Conservation (phyloP, 1,140 invertebrate species). For the Aphelenchoides fujianensis region DNA sequence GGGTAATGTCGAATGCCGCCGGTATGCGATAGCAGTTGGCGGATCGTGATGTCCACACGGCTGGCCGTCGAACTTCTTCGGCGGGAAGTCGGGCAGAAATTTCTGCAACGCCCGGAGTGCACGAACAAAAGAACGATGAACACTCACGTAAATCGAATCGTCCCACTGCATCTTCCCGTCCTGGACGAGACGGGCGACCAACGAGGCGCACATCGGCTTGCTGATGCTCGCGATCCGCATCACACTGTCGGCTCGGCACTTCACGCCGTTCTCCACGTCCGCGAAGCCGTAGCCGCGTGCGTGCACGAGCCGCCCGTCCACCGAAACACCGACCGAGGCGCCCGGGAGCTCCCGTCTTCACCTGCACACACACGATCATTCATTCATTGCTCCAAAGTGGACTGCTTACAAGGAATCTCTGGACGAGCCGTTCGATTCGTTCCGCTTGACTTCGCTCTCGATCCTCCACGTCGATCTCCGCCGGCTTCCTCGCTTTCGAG, state of each 20-base stretch:
- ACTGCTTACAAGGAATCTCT: neutral
- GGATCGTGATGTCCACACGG: constrained; percentile 58
- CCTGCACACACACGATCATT: too few species aligned
- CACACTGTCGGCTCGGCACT: constrained; percentile 66
- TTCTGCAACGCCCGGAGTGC: constrained; percentile 33
- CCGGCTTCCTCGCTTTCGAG: neutral
- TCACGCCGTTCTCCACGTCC: constrained; percentile 68
- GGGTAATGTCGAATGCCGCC: constrained; percentile 53
- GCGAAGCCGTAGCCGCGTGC: constrained; percentile 68
- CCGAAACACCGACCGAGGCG: constrained; percentile 66
- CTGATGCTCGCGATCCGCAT: constrained; percentile 71
- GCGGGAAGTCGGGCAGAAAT: constrained; percentile 66
- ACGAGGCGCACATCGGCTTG: constrained; percentile 68
- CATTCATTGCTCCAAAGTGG: too few species aligned
- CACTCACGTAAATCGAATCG: constrained; percentile 65
- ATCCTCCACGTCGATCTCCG: neutral
- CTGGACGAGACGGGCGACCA: constrained; percentile 68
- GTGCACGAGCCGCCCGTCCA: constrained; percentile 67
- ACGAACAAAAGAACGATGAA: neutral
- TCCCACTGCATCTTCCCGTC: constrained; percentile 68
- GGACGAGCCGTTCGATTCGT: too few species aligned
- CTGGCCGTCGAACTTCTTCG: constrained; percentile 65
- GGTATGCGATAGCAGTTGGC: constrained; percentile 49
- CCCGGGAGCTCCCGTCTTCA: constrained; percentile 65
- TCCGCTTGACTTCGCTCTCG: neutral